Percentiles rank a stretch among this genome's conserved stretches.
These are phyloP conservation scores for Champsocephalus gunnari DNA, from an alignment of 2,797 vertebrate genomes.

Conservation along the genomic window DNA sequence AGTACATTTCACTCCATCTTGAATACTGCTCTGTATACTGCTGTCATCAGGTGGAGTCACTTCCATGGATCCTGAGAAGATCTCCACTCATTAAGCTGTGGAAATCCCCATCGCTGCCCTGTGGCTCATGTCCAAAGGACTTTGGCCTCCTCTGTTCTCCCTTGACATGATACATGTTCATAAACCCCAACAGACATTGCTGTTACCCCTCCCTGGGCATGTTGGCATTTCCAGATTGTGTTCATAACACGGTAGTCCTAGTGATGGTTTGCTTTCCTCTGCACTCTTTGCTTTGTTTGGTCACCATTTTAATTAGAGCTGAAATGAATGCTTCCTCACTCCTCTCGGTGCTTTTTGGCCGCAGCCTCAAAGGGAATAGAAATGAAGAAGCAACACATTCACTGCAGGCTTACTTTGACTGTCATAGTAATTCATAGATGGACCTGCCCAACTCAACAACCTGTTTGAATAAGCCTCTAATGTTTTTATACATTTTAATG, in stretches of 20 bases:
- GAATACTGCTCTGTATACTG: slow-evolving; percentile 39
- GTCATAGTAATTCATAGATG: slow-evolving; percentile 64
- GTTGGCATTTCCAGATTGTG: slow-evolving; percentile 34
- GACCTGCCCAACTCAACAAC: slow-evolving; percentile 31
- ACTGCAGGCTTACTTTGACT: slow-evolving; percentile 50
- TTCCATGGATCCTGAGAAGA: slow-evolving; percentile 41
- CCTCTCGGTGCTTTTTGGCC: slow-evolving; percentile 24
- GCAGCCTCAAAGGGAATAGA: slow-evolving; percentile 6
- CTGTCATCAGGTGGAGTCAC: slow-evolving; percentile 38
- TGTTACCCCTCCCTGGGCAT: slow-evolving; percentile 31
- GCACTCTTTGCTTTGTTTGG: neutral
- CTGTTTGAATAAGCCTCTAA: slow-evolving; percentile 39
- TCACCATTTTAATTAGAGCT: slow-evolving; percentile 49
- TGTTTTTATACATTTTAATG: slow-evolving; percentile 40
- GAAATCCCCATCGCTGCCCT: slow-evolving; percentile 60
- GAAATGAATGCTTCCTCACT: slow-evolving; percentile 46
- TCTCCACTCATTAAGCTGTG: slow-evolving; percentile 57
- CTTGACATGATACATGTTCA: slow-evolving; percentile 44
- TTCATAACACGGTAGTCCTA: slow-evolving; percentile 12
- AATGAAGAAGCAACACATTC: slow-evolving; percentile 46
- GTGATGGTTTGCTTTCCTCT: neutral
- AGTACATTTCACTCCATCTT: slow-evolving; percentile 35
- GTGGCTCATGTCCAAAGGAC: slow-evolving; percentile 51
- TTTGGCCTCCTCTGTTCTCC: slow-evolving; percentile 30
- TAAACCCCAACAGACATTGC: slow-evolving; percentile 46